Evolutionary conservation across 53 echinoderm and acorn worm genomes (phyloP).

Genomic region (Stichopus horrens): DNA sequence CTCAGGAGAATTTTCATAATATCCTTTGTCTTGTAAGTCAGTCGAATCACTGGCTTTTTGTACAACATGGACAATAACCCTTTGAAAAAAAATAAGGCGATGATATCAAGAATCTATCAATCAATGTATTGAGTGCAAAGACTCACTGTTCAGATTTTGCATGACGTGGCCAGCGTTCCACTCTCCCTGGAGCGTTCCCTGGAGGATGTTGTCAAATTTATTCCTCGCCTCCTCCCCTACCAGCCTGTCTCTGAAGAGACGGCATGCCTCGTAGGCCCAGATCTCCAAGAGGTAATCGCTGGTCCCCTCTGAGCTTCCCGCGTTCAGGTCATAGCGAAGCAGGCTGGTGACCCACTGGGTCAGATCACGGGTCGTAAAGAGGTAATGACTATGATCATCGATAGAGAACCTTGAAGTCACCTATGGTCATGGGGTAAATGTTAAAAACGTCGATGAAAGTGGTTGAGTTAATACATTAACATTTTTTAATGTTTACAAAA

Average conservation of each 20-base stretch:
- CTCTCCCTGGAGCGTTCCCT: slow-evolving; percentile 80
- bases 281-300: slow-evolving; percentile 90
- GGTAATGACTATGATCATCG: slow-evolving; percentile 98
- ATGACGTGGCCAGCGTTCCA: slow-evolving; percentile 98
- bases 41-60: too few relatives aligned
- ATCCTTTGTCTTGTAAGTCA: too few relatives aligned
- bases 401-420: slow-evolving; percentile 84
- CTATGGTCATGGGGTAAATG: slow-evolving; percentile 40
- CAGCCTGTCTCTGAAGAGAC: slow-evolving; percentile 86
- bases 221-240: slow-evolving; percentile 81
- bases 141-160: slow-evolving; percentile 74
- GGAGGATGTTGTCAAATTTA: slow-evolving; percentile 82
- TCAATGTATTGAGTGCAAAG: not conserved
- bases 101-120: not conserved
- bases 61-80: too few relatives aligned
- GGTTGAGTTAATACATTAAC: not conserved
- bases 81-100: too few relatives aligned
- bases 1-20: too few relatives aligned
- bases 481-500: not conserved
- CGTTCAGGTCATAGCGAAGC: slow-evolving; percentile 89
- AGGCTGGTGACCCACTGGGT: slow-evolving; percentile 95
- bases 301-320: slow-evolving; percentile 70
- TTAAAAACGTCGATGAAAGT: not conserved
- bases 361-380: slow-evolving; percentile 97
- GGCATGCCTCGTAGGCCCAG: slow-evolving; percentile 90